These are phyloP conservation scores for Phenganax subtilis DNA, from an alignment of 92 coral and sea anemone genomes.

Conservation along the genomic window DNA sequence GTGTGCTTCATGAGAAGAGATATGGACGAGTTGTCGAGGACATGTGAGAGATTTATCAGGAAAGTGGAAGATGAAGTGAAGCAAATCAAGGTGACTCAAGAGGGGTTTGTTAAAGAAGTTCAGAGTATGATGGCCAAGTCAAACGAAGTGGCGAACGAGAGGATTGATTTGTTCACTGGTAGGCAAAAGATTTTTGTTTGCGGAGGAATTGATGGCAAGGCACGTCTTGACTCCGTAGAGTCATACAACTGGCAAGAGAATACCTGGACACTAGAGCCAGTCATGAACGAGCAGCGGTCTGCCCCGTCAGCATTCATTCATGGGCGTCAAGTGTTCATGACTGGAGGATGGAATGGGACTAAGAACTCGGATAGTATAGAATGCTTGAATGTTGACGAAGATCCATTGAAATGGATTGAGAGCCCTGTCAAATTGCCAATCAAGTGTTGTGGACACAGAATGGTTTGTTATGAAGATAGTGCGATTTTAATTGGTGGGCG, in stretches of 20 bases:
- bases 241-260: constrained; percentile 8
- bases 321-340: not conserved
- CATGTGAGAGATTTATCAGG: too few relatives aligned
- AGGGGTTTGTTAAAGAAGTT: not conserved
- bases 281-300: not conserved
- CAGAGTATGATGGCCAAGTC: not conserved
- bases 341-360: not conserved
- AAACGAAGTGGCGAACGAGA: not conserved
- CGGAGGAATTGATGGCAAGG: not conserved
- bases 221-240: not conserved
- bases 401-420: not conserved
- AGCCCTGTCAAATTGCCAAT: not conserved
- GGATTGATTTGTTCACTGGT: not conserved
- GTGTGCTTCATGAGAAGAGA: not conserved
- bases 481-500: constrained; percentile 13
- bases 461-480: not conserved
- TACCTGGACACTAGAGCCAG: constrained; percentile 1
- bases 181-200: not conserved
- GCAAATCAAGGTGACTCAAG: constrained; percentile 12
- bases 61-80: too few relatives aligned
- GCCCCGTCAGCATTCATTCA: not conserved
- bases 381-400: constrained; percentile 13
- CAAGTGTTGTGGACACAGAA: constrained; percentile 5
- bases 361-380: not conserved
- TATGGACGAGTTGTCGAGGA: not conserved